These are phyloP conservation scores for Chorisops tibialis DNA, from an alignment of 2,888 invertebrate genomes.

Conservation along the genomic window DNA sequence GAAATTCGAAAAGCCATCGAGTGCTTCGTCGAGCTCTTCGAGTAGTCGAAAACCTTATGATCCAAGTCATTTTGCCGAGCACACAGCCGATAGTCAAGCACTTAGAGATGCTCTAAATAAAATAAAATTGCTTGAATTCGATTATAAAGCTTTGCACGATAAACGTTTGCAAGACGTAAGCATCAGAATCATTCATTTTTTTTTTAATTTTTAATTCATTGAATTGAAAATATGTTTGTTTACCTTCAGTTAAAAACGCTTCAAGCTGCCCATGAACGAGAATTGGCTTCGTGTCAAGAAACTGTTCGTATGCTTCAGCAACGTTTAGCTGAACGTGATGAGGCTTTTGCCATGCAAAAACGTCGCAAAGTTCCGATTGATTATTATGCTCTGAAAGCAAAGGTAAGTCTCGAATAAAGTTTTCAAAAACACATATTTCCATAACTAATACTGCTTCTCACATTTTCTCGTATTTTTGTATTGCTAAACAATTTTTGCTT, in stretches of 20 bases:
- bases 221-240: neutral
- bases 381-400: slow-evolving; percentile 52
- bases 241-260: slow-evolving; percentile 65
- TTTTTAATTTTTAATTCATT: neutral
- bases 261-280: slow-evolving; percentile 69
- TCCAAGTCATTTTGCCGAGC: slow-evolving; percentile 48
- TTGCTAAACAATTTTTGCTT: neutral
- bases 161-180: slow-evolving; percentile 79
- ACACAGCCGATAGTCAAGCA: slow-evolving; percentile 44
- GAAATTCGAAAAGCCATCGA: slow-evolving; percentile 35
- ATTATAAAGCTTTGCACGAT: slow-evolving; percentile 70
- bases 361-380: slow-evolving; percentile 52
- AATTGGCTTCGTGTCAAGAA: slow-evolving; percentile 55
- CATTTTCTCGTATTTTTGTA: neutral
- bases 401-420: slow-evolving; percentile 42
- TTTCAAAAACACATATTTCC: neutral
- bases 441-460: slow-evolving; percentile 11
- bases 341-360: slow-evolving; percentile 49
- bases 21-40: slow-evolving; percentile 32
- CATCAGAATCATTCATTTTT: slow-evolving; percentile 33
- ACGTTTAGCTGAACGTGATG: slow-evolving; percentile 50
- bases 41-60: slow-evolving; percentile 46
- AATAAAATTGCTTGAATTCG: slow-evolving; percentile 68
- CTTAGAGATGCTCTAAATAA: slow-evolving; percentile 58
- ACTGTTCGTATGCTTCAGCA: slow-evolving; percentile 50